Conservation (phyloP, 2,113 vertebrate genomes). For the Ailurus styani region DNA sequence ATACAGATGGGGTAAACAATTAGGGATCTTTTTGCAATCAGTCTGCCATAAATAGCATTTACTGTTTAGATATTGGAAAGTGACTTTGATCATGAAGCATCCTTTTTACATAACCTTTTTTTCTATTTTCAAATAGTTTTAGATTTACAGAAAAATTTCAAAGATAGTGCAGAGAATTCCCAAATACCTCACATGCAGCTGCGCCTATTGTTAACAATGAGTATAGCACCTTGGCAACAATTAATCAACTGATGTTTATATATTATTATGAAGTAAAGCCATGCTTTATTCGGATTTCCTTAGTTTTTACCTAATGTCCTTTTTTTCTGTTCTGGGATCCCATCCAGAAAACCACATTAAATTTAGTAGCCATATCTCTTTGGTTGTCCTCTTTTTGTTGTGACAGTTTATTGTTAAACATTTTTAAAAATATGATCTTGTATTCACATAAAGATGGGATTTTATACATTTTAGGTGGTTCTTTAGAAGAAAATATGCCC, state of each 20-base stretch:
- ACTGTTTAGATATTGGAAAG: neutral
- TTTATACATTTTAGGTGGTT: neutral
- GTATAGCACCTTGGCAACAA: neutral
- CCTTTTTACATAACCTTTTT: neutral
- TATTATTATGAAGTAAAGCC: neutral
- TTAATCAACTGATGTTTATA: neutral
- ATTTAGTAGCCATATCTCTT: neutral
- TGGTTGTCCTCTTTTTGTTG: neutral
- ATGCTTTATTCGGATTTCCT: neutral
- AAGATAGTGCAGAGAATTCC: neutral
- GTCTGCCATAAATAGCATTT: neutral
- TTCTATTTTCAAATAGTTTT: neutral
- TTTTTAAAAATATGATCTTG: neutral
- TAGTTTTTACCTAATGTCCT: neutral
- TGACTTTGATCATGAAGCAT: neutral
- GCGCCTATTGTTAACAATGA: neutral
- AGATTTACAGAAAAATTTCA: neutral
- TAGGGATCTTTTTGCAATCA: neutral
- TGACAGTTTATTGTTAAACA: neutral
- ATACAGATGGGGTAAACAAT: neutral
- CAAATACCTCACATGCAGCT: neutral
- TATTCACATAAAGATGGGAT: neutral
- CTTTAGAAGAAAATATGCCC: neutral
- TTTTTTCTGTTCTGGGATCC: neutral
- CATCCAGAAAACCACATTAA: neutral